Evolutionary conservation across 2,797 vertebrate genomes (phyloP), one percentile per base, ranked within the genome.

Genomic region (Manis pentadactyla): DNA sequence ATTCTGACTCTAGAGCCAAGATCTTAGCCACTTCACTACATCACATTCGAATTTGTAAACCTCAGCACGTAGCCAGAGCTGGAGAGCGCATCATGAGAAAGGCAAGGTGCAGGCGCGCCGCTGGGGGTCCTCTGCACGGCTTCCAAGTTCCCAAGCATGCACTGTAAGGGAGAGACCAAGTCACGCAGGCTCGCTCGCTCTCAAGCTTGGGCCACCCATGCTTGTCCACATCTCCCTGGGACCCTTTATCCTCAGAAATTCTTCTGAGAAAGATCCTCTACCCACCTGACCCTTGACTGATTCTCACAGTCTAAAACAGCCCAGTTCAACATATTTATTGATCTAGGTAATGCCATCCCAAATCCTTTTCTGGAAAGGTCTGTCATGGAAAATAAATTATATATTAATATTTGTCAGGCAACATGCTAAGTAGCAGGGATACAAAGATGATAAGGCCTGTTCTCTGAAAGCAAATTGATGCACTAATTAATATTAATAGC

Each of bases 371-470:
- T 87, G 39, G 31, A 64, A 51, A 96, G 77, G 69, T 17, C 27
- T 86, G 83, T 66, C 27, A 66, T 19, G 79, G 90, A 66, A 87
- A 87, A 94, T 81, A 90, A 96, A 92, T 82, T 81, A 85, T 31
- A 51, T 79, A 95, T 83, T 95, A 82, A 91, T 94, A 89, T 97
- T 97, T 97, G 82, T 96, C 81, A 85, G 95, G n/a, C 86, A 97
- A 97, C 87, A 91, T 63, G 63, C 39, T 96, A 86, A 97, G 61
- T 89, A 83, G 86, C 88, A 68, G 82, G 87, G 87, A 79, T 96
- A 91, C 93, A 94, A 91, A 96, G 94, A 97, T 87, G 82, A 96
- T 97, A 95, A 94, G 27, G 57, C 73, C 46, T 75, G 31, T 63
- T 95, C 82, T 94, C 69, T 63, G 37, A 96, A 69, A 94, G 63